A percentile compares a stretch with the other conserved stretches of the same genome.
Conservation (phyloP, 2,888 invertebrate species). For the Elmis aenea region DNA sequence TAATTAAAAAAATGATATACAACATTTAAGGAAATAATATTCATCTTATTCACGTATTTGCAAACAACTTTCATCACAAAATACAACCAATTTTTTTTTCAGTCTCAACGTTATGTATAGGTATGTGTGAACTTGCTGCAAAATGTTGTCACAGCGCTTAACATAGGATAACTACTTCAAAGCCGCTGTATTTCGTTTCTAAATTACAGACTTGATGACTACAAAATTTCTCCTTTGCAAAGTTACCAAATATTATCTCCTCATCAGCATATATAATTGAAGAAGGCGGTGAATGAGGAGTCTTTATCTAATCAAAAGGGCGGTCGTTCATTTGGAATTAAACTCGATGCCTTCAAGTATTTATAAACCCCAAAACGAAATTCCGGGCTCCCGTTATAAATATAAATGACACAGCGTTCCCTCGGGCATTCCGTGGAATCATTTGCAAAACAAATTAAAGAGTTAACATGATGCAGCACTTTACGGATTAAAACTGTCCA, state of each 20-base stretch:
- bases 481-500: slow-evolving; percentile 40
- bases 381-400: slow-evolving; percentile 28
- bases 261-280: slow-evolving; percentile 19
- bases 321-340: slow-evolving; percentile 25
- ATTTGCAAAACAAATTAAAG: slow-evolving; percentile 46
- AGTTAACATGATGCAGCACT: slow-evolving; percentile 44
- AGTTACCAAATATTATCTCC: slow-evolving; percentile 16
- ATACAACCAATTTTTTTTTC: too few species aligned
- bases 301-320: slow-evolving; percentile 21
- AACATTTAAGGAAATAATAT: too few species aligned
- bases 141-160: too few species aligned
- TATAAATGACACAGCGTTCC: slow-evolving; percentile 30
- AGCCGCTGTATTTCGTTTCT: too few species aligned
- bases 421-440: slow-evolving; percentile 31
- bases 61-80: too few species aligned
- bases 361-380: slow-evolving; percentile 25
- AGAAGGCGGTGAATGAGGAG: slow-evolving; percentile 15
- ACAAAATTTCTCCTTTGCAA: slow-evolving; percentile 18
- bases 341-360: slow-evolving; percentile 28
- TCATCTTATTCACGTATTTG: too few species aligned
- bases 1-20: too few species aligned
- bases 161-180: too few species aligned
- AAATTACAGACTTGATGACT: slow-evolving; percentile 11
- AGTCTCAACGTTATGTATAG: too few species aligned
- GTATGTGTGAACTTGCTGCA: too few species aligned